Evolutionary conservation across 2,888 invertebrate genomes (phyloP).

Genomic region (Lepetodrilus schrolli): DNA sequence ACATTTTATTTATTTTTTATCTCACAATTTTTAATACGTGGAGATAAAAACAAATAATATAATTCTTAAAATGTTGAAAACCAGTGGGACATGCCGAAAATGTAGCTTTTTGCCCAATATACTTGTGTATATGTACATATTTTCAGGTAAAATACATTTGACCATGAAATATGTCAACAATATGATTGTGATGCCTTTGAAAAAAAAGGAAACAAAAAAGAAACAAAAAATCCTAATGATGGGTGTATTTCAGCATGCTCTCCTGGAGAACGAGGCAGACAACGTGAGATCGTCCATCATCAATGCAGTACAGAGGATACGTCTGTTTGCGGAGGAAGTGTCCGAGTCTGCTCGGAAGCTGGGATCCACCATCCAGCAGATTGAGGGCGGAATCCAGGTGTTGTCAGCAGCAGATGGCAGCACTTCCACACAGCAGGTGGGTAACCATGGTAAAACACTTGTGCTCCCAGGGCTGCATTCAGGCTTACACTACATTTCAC

Average conservation of each 20-base stretch:
- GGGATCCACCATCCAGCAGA: slow-evolving; percentile 75
- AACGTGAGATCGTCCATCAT: slow-evolving; percentile 77
- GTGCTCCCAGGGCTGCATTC: no score
- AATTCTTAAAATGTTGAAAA: no score
- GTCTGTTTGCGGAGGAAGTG: slow-evolving; percentile 78
- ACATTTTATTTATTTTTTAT: no score
- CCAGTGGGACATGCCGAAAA: no score
- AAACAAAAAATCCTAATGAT: not conserved
- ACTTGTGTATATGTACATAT: not conserved
- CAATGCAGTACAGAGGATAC: slow-evolving; percentile 77
- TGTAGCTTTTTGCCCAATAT: not conserved
- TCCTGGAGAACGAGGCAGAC: slow-evolving; percentile 79
- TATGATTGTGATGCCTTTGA: not conserved
- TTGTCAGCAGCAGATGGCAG: slow-evolving; percentile 55
- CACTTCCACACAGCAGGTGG: slow-evolving; percentile 52
- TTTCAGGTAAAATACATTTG: no score
- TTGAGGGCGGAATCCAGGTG: slow-evolving; percentile 71
- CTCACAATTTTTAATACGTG: no score
- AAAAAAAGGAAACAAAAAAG: not conserved
- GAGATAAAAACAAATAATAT: no score
- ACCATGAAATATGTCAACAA: no score
- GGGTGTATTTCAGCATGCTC: slow-evolving; percentile 74
- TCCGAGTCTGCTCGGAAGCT: slow-evolving; percentile 77
- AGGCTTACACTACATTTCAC: no score
- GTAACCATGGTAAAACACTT: no score